phyloP scores from a whole-genome alignment of 1,140 invertebrate species.

The Pseudomyrmex concolor region DNA sequence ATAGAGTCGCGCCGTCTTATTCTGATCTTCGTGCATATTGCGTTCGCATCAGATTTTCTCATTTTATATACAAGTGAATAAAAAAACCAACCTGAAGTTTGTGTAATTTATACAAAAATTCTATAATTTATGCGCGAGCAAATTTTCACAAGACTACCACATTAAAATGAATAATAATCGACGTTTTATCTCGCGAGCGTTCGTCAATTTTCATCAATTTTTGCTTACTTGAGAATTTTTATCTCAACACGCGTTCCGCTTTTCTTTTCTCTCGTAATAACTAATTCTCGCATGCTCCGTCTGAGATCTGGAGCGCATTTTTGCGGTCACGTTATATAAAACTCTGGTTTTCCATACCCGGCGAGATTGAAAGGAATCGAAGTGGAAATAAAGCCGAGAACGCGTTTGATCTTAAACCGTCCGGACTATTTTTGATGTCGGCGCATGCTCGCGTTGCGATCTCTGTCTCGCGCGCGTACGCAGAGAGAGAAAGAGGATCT shows the following conservation, averaged over 20 bases:
- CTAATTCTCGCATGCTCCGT: constrained; percentile 12
- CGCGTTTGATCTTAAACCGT: constrained; percentile 48
- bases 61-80: no score
- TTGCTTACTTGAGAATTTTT: constrained; percentile 1
- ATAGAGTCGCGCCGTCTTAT: neutral
- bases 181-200: no score
- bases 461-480: neutral
- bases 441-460: neutral
- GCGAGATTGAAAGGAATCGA: constrained; percentile 30
- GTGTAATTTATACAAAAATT: no score
- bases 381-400: constrained; percentile 41
- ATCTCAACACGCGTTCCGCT: neutral
- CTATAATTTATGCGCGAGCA: no score
- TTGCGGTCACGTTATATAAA: constrained; percentile 20
- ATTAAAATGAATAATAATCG: no score
- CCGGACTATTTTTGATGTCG: constrained; percentile 24
- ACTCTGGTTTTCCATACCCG: constrained; percentile 21
- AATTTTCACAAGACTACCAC: no score
- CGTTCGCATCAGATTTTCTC: neutral
- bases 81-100: no score
- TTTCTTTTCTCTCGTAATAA: neutral
- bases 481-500: constrained; percentile 9
- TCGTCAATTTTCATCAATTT: no score
- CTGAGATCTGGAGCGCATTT: constrained; percentile 1
- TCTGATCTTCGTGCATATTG: constrained; percentile 26